phyloP scores from a whole-genome alignment of 2,888 invertebrate genomes.

The Drosophila testacea region DNA sequence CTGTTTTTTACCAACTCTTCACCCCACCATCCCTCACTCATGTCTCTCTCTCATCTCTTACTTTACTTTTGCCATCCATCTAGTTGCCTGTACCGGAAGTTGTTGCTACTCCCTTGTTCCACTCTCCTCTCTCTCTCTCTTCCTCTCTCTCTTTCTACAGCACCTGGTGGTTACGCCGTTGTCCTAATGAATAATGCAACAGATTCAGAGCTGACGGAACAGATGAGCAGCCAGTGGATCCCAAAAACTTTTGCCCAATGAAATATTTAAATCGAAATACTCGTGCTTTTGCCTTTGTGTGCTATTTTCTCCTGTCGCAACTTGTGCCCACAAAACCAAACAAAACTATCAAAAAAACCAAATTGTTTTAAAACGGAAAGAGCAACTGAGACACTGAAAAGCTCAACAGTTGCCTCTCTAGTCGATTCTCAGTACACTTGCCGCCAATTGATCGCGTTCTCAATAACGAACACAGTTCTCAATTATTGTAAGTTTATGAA shows the following conservation, averaged over 20 bases:
- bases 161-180: slow-evolving; percentile 40
- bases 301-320: neutral
- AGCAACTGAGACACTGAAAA: neutral
- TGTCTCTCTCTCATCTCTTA: neutral
- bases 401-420: slow-evolving; percentile 11
- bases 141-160: neutral
- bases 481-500: neutral
- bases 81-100: slow-evolving; percentile 55
- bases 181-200: slow-evolving; percentile 60
- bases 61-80: slow-evolving; percentile 42
- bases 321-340: neutral
- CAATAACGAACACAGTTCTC: slow-evolving; percentile 6
- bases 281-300: slow-evolving; percentile 12
- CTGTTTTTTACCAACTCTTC: neutral
- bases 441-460: neutral
- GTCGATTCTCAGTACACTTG: slow-evolving; percentile 18
- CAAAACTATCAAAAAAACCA: slow-evolving; percentile 1
- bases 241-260: slow-evolving; percentile 66
- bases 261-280: slow-evolving; percentile 73
- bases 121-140: neutral
- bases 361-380: neutral
- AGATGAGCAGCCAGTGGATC: slow-evolving; percentile 60
- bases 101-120: slow-evolving; percentile 32
- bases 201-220: slow-evolving; percentile 47
- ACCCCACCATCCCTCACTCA: neutral